Base-by-base conservation (phyloP, 2,888 invertebrate genomes). In the Blera fallax region DNA sequence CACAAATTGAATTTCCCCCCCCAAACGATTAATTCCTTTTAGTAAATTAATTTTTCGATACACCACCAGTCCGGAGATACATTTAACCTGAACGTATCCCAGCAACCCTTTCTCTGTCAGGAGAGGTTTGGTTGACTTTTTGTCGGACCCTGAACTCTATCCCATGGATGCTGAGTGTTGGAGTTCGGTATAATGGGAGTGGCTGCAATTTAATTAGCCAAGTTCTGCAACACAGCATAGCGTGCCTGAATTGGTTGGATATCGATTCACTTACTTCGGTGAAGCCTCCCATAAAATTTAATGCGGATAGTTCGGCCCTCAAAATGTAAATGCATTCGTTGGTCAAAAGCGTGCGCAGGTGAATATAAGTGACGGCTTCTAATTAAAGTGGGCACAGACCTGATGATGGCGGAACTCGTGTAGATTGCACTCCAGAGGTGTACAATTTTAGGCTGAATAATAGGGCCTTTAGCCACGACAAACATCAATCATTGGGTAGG, bases 1-100 rank as follows among this genome's bases (percentile, higher is more conserved):
- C 10, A 29, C 16, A 78, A 78, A 78, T 69, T 69, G 50, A 67
- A 78, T 62, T 62, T 67, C n/a, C 58, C 45, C 58, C 45, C 52
- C 32, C 54, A 43, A 58, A 62, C 69, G 69, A 56, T 62, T 78
- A 70, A 54, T 69, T 78, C 60, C 52, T 62, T 70, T 78, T 62
- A 37, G 62, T 45, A 40, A 78, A 62, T 62, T 78, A 62, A 70
- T 62, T 70, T 52, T n/a, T 54, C 64, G 74, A 64, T 52, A 50
- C 40, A 27, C 43, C 11, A 14, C 1, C 43, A 6, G 16, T 2
- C 10, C 21, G 45, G 10, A 21, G 48, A 21, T 48, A n/a, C 24
- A 5, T 27, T 50, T 50, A n/a, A 24, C 50, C 48, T 2, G 7
- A 43, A 43, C 16, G 4, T 21, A 43, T 27, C 5, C 7, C 18